Evolutionary conservation across 1,140 invertebrate genomes (phyloP), one percentile per base, ranked within the genome.

Genomic region (Neocloeon triangulifer): DNA sequence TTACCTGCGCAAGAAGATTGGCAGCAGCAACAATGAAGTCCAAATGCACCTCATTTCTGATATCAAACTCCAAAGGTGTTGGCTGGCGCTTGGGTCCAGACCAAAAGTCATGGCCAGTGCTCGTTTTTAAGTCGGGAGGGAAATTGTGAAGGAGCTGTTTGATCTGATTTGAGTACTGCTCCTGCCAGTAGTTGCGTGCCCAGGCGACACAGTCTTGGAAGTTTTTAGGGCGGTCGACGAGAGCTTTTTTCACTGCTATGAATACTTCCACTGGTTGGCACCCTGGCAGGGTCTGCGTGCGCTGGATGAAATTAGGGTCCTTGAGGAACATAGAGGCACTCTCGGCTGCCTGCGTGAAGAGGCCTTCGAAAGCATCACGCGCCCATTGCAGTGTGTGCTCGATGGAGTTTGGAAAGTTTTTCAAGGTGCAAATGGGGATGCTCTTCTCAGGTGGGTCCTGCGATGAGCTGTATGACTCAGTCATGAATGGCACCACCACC

Each of bases 311-410:
- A 37, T 63, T 61, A 1, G 67, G 54, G 56, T 89, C 81, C 4
- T 55, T 62, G 20, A 96, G 61, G 49, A 86, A 97, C 44, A 84
- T 77, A 7, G 76, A 70, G 0, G 85, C 89, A 50, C 84, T 86
- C 51, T 92, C 86, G 2, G 86, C 79, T 0, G 71, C 66, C 45
- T 92, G 81, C 25, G 69, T 71, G 55, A 95, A 98, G 19, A 94
- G 55, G 1, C 91, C 91, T 55, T 95, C 91, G 55, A 98, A 98
- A 48, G 73, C 73, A 48, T 97, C 91, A 20, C 92, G 59, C 1
- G 92, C 94, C 94, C 94, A 99, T 58, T 92, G 91, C 30, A 98
- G 52, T 9, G 92, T 97, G 49, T 99, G 94, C 55, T 98, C 91
- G 48, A 99, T 98, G 9, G 89, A 85, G 57, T 97, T 96, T 1